Percentiles rank a stretch among this genome's conserved stretches.
These are phyloP conservation scores for Bombus affinis DNA, from an alignment of 1,140 invertebrate species.

Conservation along the genomic window DNA sequence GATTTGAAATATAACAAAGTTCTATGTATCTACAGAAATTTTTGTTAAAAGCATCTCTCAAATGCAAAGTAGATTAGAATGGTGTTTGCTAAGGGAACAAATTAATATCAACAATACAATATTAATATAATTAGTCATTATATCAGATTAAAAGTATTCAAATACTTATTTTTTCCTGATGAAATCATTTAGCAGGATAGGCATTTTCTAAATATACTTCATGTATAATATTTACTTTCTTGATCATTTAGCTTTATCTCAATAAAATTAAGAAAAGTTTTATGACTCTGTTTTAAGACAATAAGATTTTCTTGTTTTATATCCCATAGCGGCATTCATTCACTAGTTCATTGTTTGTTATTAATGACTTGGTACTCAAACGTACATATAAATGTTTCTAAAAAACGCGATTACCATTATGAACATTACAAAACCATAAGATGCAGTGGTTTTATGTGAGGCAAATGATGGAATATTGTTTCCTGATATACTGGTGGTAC, in stretches of 20 bases:
- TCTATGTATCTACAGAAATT: constrained; percentile 29
- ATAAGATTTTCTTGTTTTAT: neutral
- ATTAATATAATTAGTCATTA: neutral
- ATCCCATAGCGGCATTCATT: constrained; percentile 19
- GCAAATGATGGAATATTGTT: constrained; percentile 60
- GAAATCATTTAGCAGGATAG: neutral
- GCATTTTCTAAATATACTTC: neutral
- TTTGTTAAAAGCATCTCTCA: neutral
- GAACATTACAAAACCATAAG: constrained; percentile 30
- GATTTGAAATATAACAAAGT: neutral
- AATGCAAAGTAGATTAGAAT: constrained; percentile 5
- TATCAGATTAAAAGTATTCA: neutral
- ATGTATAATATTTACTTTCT: neutral
- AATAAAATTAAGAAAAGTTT: neutral
- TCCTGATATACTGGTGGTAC: constrained; percentile 57
- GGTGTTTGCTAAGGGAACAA: neutral
- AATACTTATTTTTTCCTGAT: neutral
- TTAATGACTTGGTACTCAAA: constrained; percentile 24
- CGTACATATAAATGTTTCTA: neutral
- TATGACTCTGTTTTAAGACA: neutral
- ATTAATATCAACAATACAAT: neutral
- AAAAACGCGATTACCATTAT: neutral
- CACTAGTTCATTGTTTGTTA: constrained; percentile 22
- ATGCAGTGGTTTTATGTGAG: constrained; percentile 26
- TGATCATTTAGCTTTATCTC: neutral